Base-by-base conservation (phyloP, 2,113 vertebrate species). In the Gallinago jamesoni region DNA sequence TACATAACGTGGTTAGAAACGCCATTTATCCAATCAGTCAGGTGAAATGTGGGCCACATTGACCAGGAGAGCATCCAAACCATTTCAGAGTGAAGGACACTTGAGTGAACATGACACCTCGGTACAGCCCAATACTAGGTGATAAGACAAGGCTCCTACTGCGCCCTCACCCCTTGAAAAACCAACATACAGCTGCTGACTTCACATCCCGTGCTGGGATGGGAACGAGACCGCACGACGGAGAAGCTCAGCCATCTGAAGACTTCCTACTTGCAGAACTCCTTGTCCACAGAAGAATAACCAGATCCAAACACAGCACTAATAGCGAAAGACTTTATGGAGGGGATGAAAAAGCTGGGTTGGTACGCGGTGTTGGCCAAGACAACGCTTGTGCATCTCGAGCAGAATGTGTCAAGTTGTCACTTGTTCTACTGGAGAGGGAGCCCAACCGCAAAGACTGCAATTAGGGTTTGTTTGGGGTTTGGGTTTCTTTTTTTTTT, bases 401-500 rank as follows among this genome's bases (percentile, higher is more conserved):
- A 92, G 72, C 87, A 93, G 74, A 94, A 96, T 41, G 87, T 87
- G 81, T 95, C 94, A 94, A 95, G 84, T 94, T 96, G 89, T 94
- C 94, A 95, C 94, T 96, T 94, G 80, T 89, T 87, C 89, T 93
- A 77, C 89, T 92, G 87, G 92, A 89, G 86, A 87, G 53, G 50
- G 62, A 94, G 91, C 80, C 74, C 74, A 80, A 89, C 80, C 64
- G 0, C 85, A 92, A 83, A 95, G 73, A 93, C 60, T 92, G 88
- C 90, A 73, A 89, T 89, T 89, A 95, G 95, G 74, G 86, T 62
- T 95, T 96, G 79, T 90, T 76, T 96, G 89, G 86, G 77, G 69
- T 81, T 83, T 75, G 25, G 19, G 6, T 37, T 30, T 60, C 10
- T 56, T 19, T 21, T 52, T 41, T 43, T 73, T 52, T 25, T 57